These are phyloP conservation scores for Epinotia nisella DNA, from an alignment of 2,888 invertebrate species.

Conservation along the genomic window DNA sequence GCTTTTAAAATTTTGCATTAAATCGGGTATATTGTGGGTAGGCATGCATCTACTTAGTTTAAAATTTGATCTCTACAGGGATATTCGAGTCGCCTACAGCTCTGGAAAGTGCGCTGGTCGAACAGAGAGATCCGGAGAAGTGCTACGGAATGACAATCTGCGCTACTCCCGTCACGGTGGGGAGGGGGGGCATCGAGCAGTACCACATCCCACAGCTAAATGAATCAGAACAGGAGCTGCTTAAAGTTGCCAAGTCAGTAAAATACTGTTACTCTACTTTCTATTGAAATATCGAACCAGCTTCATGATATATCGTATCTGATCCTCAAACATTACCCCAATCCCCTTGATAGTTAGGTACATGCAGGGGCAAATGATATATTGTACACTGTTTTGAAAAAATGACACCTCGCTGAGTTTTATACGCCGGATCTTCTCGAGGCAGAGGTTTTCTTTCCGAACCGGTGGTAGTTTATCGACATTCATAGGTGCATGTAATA, in stretches of 20 bases:
- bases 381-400: too few species aligned
- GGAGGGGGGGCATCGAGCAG: conserved; percentile 63
- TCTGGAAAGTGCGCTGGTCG: conserved; percentile 75
- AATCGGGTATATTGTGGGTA: too few species aligned
- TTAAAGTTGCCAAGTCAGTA: conserved; percentile 67
- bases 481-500: too few species aligned
- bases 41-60: not conserved
- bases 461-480: too few species aligned
- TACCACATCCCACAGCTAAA: conserved; percentile 69
- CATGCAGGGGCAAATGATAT: too few species aligned
- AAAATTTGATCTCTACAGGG: conserved; percentile 55
- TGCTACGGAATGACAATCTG: conserved; percentile 70
- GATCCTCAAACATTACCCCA: too few species aligned
- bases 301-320: not conserved
- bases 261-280: not conserved
- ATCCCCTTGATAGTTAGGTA: too few species aligned
- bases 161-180: conserved; percentile 70
- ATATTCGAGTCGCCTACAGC: conserved; percentile 65
- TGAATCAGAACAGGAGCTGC: conserved; percentile 58
- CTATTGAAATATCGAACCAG: not conserved
- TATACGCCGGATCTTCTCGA: too few species aligned
- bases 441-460: too few species aligned
- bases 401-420: too few species aligned
- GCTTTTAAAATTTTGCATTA: too few species aligned
- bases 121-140: conserved; percentile 64